Evolutionary conservation across 2,888 invertebrate species (phyloP), one percentile per base, ranked within the genome.

Genomic region (Drosophila melanosoma): DNA sequence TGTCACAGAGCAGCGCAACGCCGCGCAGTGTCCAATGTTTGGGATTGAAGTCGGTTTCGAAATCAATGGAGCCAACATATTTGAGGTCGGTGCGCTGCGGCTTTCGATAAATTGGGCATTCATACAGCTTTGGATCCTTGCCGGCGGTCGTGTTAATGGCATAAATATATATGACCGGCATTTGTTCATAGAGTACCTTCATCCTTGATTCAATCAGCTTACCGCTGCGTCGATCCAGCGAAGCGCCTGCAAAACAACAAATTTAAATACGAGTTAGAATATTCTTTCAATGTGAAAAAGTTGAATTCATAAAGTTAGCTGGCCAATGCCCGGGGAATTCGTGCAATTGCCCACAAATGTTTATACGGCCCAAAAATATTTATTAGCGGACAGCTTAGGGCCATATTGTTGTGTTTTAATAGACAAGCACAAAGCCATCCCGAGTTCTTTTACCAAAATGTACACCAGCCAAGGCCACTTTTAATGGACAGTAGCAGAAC

Each of bases 101-200:
- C 91, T 99, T 99, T 84, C 98, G 95, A 93, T 99, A 99, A 80
- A 99, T 98, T 0, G 99, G 99, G 91, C 99, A 99, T 92, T 99
- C 98, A 93, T 99, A 99, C 11, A 98, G 94, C 83, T 96, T 96
- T 0, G 97, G 97, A 93, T 98, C 97, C 93, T 98, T 98, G 17
- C 98, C 98, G 23, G 98, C 96, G 8, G 98, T 98, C 1, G 98
- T 98, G 93, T 98, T 98, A 86, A 98, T 98, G 1, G 99, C 98
- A 91, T 97, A 98, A 84, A 99, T 98, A 92, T 98, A 99, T 85
- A 99, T 97, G 8, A 99, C 97, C 0, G 99, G 99, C 97, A 99
- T 97, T 92, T 97, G 97, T 91, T 99, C 99, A 92, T 98, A 99
- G 7, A 99, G 94, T 7, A 97, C 96, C 94, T 99, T 99, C 6